Evolutionary conservation across 1,140 invertebrate genomes (phyloP), one percentile per base, ranked within the genome.

Genomic region (Drosophila punjabiensis): DNA sequence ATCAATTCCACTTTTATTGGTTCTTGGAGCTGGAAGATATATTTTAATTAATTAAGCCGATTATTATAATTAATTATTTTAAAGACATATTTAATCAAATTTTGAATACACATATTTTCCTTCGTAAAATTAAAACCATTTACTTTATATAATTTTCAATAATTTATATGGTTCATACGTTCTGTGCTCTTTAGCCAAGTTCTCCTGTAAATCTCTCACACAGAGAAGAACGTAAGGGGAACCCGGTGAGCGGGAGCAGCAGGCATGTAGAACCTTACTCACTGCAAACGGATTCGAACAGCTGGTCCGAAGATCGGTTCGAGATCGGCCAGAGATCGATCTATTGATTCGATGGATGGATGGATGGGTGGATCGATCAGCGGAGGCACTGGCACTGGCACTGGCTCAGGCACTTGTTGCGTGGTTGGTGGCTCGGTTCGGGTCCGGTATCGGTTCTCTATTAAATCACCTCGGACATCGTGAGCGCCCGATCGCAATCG

Each of bases 251-350:
- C 50, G 50, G 50, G 30, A 30, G 48, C 48, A 50, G 28, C 63
- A 65, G 55, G 63, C 67, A 35, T 16, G 48, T 69, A 71, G 70
- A 74, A 86, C 79, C 74, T 85, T 86, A 86, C 79, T 71, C 83
- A 87, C 83, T 60, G 59, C 82, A 86, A 87, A 87, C 84, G 84
- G 83, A 87, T 77, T 82, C 84, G 71, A 87, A 89, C 85, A 89
- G 85, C 85, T 89, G 85, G 85, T 88, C 82, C 55, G 61, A 35
- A 65, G 62, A 65, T 65, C 62, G 62, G 50, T 56, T 56, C 33
- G 68, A 71, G 68, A 71, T 71, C 64, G 50, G 67, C 39, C 32
- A 47, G 32, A 68, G 68, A 66, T 64, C 64, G 39, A 67, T 55
- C 52, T 30, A 52, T 64, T 61, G 82, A 70, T 45, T 43, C 55